phyloP scores from a whole-genome alignment of 2,113 vertebrate genomes.

The Cisticola juncidis region DNA sequence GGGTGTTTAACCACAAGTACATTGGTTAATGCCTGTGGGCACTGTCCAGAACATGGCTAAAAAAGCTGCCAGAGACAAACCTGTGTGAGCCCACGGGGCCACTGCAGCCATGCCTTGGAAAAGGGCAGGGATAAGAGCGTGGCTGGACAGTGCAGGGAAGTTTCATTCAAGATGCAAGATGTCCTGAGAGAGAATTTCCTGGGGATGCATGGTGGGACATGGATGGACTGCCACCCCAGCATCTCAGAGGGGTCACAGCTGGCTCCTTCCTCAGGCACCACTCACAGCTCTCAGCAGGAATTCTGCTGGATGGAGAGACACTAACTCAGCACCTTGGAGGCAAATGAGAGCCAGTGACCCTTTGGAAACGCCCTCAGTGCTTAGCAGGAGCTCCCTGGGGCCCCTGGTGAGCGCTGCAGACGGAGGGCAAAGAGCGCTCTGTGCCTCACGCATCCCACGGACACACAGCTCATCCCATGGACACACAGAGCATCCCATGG shows the following conservation, averaged over 20 bases:
- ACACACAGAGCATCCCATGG: not conserved
- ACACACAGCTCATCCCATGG: not conserved
- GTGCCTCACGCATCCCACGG: not conserved
- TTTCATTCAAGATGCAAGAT: not conserved
- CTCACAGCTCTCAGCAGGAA: not conserved
- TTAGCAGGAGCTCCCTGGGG: not conserved
- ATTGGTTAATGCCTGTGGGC: not conserved
- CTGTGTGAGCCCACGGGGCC: accelerated
- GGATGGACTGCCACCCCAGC: not conserved
- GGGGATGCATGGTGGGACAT: accelerated
- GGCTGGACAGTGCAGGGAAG: not conserved
- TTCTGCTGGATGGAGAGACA: accelerated
- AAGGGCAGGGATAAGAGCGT: not conserved
- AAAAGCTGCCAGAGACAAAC: not conserved
- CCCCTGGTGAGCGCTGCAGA: not conserved
- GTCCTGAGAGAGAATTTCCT: not conserved
- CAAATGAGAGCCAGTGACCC: not conserved
- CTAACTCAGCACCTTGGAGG: not conserved
- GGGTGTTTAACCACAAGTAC: not conserved
- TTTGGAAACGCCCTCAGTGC: accelerated
- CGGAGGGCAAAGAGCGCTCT: not conserved
- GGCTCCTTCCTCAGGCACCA: not conserved
- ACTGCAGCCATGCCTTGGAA: not conserved
- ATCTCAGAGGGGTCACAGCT: not conserved
- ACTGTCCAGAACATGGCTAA: not conserved